phyloP scores from a whole-genome alignment of 2,113 vertebrate genomes.

The Lutjanus erythropterus region DNA sequence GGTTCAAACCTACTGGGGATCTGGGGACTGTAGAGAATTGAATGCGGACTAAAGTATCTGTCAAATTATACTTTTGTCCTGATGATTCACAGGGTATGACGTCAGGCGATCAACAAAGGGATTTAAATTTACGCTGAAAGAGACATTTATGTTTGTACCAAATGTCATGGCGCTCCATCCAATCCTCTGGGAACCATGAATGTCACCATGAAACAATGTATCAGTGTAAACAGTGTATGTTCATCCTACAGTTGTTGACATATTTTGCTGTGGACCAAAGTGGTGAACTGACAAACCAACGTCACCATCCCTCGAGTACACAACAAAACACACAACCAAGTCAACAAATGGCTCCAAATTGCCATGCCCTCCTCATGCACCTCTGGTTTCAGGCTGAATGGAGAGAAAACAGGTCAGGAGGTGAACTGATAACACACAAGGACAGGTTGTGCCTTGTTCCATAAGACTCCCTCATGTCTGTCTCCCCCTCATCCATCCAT shows the following conservation, averaged over 20 bases:
- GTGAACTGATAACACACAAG: constrained; percentile 75
- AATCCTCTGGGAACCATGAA: background rate
- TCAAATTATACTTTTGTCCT: background rate
- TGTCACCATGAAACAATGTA: background rate
- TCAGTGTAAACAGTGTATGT: too few relatives aligned
- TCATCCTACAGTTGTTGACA: background rate
- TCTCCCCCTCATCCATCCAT: constrained; percentile 67
- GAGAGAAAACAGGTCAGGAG: constrained; percentile 54
- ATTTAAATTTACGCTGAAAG: background rate
- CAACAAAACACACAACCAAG: constrained; percentile 1
- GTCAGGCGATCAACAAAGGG: background rate
- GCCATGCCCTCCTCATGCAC: background rate
- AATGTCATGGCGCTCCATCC: background rate
- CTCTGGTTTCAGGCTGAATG: constrained; percentile 22
- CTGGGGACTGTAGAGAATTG: too few relatives aligned
- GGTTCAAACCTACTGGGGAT: too few relatives aligned
- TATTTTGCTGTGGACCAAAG: background rate
- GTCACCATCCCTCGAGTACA: background rate
- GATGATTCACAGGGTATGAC: background rate
- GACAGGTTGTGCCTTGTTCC: constrained; percentile 77
- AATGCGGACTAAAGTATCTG: background rate
- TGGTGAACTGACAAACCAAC: background rate
- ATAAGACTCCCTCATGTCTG: constrained; percentile 58
- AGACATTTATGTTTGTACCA: background rate
- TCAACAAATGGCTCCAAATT: background rate